phyloP scores from a whole-genome alignment of 2,888 invertebrate genomes.

The Callyntrura sp. region DNA sequence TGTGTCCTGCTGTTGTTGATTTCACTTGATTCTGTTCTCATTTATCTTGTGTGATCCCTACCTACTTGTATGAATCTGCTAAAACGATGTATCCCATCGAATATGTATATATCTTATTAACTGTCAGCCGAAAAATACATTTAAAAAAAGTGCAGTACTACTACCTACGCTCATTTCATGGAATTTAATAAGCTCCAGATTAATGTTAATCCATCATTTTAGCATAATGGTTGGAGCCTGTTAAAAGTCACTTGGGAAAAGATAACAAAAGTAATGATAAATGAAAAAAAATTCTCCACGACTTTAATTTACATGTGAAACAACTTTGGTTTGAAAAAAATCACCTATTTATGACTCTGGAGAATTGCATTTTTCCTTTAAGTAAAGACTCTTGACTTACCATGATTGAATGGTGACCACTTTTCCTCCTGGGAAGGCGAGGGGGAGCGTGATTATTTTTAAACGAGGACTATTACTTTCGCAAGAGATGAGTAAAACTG shows the following conservation, averaged over 20 bases:
- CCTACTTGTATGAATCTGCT: background rate
- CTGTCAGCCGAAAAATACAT: too few species aligned
- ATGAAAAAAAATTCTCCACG: conserved; percentile 5
- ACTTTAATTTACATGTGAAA: conserved; percentile 20
- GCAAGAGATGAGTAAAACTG: conserved; percentile 27
- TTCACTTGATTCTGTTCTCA: conserved; percentile 58
- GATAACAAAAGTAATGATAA: conserved; percentile 19
- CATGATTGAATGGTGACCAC: conserved; percentile 21
- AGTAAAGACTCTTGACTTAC: conserved; percentile 10
- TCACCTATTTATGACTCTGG: background rate
- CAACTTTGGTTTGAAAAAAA: background rate
- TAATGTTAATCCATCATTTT: conserved; percentile 57
- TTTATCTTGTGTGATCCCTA: conserved; percentile 50
- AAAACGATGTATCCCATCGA: too few species aligned
- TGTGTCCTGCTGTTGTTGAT: conserved; percentile 58
- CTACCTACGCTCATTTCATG: conserved; percentile 11
- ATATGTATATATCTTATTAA: too few species aligned
- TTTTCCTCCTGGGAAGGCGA: conserved; percentile 16
- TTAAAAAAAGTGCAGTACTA: background rate
- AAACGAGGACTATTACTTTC: conserved; percentile 39
- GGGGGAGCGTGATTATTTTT: conserved; percentile 29
- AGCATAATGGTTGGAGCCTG: background rate
- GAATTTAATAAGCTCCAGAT: conserved; percentile 34
- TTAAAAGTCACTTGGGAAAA: conserved; percentile 18
- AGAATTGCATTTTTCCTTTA: background rate